Base-by-base conservation (phyloP, 2,888 invertebrate species). In the Erebia epiphron region DNA sequence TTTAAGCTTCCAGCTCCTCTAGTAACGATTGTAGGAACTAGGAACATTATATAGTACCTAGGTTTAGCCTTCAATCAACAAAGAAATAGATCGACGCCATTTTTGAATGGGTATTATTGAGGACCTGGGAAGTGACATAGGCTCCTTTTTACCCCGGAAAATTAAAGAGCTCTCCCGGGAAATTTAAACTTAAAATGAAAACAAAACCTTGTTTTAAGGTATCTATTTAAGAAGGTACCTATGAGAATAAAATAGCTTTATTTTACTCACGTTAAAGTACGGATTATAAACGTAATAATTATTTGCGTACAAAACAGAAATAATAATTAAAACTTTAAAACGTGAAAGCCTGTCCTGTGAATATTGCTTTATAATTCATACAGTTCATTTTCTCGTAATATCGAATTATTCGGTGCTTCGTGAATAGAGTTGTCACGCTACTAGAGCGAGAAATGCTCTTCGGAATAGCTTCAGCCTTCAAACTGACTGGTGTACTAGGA, bases 311-410 rank as follows among this genome's bases (percentile, higher is more conserved):
- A 66, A 66, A 26, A 57, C 66, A 43, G 66, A 57, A 46, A 61
- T 61, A 56, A 66, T 66, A 57, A 66, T 66, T 66, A 57, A 65
- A 66, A 57, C 66, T 65, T 61, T 54, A 54, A 61, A 61, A 61
- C 61, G 46, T 46, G 11, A 61, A 56, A 57, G 57, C 46, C 26
- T 67, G 16, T 13, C 67, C 49, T n/a, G 46, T 62, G 70, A 58
- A 70, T 68, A 73, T 71, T 71, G 68, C 68, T 73, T 66, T 68
- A 68, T 71, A 71, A 68, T 68, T 73, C 68, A 66, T 65, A 65
- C 64, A 61, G 66, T 73, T 70, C 56, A 62, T 68, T 68, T 72
- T 66, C 61, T 58, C 67, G 18, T 67, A 67, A 67, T 67, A 67
- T 67, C 57, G 21, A 67, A 67, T 67, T 67, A 67, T 67, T 58